Evolutionary conservation across 2,888 invertebrate species (phyloP), one percentile per base, ranked within the genome.

Genomic region (Myopa tessellatipennis): DNA sequence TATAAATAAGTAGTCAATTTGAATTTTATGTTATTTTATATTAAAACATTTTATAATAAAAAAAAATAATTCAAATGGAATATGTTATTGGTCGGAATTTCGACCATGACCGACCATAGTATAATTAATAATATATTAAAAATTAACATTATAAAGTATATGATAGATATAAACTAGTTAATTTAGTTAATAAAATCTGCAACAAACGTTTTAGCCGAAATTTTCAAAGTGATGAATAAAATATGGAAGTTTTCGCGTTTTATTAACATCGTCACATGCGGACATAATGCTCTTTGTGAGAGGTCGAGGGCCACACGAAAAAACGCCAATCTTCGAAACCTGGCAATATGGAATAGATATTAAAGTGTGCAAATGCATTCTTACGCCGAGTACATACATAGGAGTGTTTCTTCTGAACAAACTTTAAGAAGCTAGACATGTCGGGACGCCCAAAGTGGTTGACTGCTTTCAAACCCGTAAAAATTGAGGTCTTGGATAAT

Each of bases 181-280:
- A 10, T 45, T 45, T 45, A 45, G 45, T 45, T 45, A 8, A 45
- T 45, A 45, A 45, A 26, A 26, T 26, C 26, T 26, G 26, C 1
- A 26, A 26, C 26, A 26, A 26, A 45, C 45, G 10, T 40, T 73
- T 87, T 89, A 96, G 82, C 96, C 96, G 88, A 98, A 98, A 90
- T 98, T 98, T 89, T 98, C 98, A 89, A 96, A 98, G 90, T 98
- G 98, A 88, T 98, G 98, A 86, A 98, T 96, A 90, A 98, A 98
- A 90, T 97, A 97, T 3, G 98, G 98, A 83, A 95, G 92, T 85
- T 95, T 95, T 80, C 97, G 92, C 61, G 95, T 95, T 86, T 96
- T 95, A 90, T 99, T 99, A 78, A 98, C 98, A 88, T 98, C 96
- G 87, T 98, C 97, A 88, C 98, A 99, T 16, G 98, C 98, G 0